Evolutionary conservation across 1,140 invertebrate species (phyloP).

Genomic region (Nymphalis io): DNA sequence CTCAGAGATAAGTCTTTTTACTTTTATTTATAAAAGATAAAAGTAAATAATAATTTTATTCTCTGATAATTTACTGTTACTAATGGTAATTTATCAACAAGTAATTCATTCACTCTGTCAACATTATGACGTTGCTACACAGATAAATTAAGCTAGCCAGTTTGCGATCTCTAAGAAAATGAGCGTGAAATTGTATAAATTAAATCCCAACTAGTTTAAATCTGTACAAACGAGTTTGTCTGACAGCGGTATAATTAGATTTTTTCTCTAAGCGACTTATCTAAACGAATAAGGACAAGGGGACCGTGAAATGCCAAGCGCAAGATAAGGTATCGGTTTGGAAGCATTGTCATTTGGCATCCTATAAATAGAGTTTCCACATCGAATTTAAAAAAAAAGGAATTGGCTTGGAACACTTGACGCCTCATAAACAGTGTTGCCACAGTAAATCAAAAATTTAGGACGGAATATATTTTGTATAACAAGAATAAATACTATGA

Average conservation of each 20-base stretch:
- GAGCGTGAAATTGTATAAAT: background rate
- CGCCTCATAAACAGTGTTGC: background rate
- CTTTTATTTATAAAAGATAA: no score
- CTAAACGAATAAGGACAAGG: background rate
- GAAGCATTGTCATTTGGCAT: slow-evolving; percentile 6
- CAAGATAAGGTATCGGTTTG: slow-evolving; percentile 8
- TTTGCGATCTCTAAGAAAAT: background rate
- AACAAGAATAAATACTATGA: no score
- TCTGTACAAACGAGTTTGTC: background rate
- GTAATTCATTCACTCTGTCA: no score
- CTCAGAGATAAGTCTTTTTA: no score
- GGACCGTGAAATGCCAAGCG: background rate
- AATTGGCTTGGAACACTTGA: background rate
- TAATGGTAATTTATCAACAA: no score
- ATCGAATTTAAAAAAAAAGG: background rate
- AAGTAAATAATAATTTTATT: no score
- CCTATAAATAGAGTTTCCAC: slow-evolving; percentile 3
- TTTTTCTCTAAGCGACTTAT: slow-evolving; percentile 13
- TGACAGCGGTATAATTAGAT: slow-evolving; percentile 10
- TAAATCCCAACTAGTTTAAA: slow-evolving; percentile 3
- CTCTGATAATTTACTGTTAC: no score
- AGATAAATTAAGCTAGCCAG: no score
- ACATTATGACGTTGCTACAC: no score
- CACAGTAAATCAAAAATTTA: background rate
- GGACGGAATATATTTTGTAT: no score